These are phyloP conservation scores for Sander lucioperca DNA, from an alignment of 2,113 vertebrate genomes.

Conservation along the genomic window DNA sequence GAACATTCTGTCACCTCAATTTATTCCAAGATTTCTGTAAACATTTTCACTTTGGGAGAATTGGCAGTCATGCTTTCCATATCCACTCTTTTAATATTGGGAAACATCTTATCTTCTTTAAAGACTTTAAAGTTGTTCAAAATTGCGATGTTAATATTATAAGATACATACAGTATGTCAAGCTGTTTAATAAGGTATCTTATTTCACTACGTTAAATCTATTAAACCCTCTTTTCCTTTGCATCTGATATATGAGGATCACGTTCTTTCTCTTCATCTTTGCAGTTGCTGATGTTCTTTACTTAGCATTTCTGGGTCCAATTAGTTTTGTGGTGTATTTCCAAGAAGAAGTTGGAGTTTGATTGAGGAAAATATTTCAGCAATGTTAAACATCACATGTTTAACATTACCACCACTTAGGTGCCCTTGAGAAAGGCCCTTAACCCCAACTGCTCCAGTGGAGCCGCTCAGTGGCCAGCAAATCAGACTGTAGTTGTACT, in stretches of 20 bases:
- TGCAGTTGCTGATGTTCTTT: slow-evolving; percentile 5
- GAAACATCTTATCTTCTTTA: background rate
- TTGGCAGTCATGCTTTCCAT: slow-evolving; percentile 26
- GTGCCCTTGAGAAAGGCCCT: too few relatives aligned
- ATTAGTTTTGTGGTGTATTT: slow-evolving; percentile 16
- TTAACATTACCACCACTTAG: background rate
- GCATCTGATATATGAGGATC: slow-evolving; percentile 8
- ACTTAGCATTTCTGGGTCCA: slow-evolving; percentile 25
- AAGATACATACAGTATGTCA: background rate
- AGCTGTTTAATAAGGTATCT: slow-evolving; percentile 2
- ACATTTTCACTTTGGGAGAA: slow-evolving; percentile 11
- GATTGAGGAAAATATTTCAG: slow-evolving; percentile 14
- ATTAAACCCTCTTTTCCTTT: background rate
- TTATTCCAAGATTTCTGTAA: slow-evolving; percentile 34
- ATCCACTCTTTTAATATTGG: slow-evolving; percentile 2
- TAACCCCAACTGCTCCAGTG: too few relatives aligned
- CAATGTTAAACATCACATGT: slow-evolving; percentile 8
- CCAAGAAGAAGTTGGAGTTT: slow-evolving; percentile 11
- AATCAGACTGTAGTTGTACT: too few relatives aligned
- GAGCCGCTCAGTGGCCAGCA: too few relatives aligned
- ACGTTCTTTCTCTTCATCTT: background rate
- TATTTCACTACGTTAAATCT: background rate
- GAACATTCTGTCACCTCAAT: slow-evolving; percentile 46
- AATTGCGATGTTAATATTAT: background rate
- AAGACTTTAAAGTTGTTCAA: background rate